Evolutionary conservation across 2,797 vertebrate species (phyloP), one percentile per base, ranked within the genome.

Genomic region (Acanthiza pusilla): DNA sequence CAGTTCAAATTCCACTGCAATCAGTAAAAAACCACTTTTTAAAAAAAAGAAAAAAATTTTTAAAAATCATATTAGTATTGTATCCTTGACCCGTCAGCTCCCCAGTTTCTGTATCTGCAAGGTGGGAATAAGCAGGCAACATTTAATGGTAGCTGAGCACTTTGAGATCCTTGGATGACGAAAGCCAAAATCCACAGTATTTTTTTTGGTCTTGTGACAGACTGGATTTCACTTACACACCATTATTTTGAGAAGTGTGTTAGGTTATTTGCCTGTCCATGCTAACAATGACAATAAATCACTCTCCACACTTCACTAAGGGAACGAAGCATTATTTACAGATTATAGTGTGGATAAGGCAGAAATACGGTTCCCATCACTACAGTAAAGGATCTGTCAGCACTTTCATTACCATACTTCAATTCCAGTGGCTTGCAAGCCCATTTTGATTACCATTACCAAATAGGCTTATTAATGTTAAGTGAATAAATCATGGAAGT

Each of bases 341-440:
- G 81, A 78, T 92, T 58, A 30, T 5, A 66, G 54, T 29, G 54
- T 1, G 16, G 81, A 81, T 85, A 88, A 88, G 40, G 85, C 70
- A 92, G 78, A 88, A 93, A 95, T 68, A 81, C 58, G 30, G 58
- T 73, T 96, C 82, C 89, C 89, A 78, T 88, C 87, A 29, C 79
- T 75, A 38, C 42, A 60, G 72, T 63, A 92, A 80, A 65, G 92
- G 36, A 84, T 97, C 87, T 75, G 82, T 94, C 93, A 92, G 79
- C 87, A 60, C 85, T 80, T 93, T 26, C 76, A 73, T 88, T 89
- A 70, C 45, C 26, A 22, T 60, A 71, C 58, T 89, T 77, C 66
- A 96, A 89, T 84, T 96, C 70, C 79, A 92, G 87, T 19, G 85
- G 76, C 78, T 95, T 78, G 57, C 43, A 87, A 96, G 62, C 11